Evolutionary conservation across 2,113 vertebrate species (phyloP), one percentile per base, ranked within the genome.

Genomic region (Mixornis gularis): DNA sequence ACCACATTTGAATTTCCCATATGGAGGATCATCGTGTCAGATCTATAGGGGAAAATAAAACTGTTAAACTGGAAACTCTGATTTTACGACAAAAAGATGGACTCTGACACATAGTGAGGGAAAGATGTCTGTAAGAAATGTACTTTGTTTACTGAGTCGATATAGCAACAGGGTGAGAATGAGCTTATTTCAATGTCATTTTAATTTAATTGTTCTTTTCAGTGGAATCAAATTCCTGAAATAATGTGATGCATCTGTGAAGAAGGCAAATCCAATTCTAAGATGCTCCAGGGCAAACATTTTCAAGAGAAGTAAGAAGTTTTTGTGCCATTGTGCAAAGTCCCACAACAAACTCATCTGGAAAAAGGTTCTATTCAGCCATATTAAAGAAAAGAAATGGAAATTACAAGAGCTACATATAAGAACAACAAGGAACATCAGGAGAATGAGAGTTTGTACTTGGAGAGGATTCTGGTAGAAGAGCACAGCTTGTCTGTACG

Each of bases 41-140:
- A 84, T 94, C 91, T 94, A 79, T 41, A 48, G 66, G 79, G 84
- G 51, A 96, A 96, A 90, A 97, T 90, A 92, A 92, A 95, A 93
- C 59, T 48, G 59, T 36, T 89, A 91, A 90, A 80, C 38, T 3
- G 1, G 87, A 82, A 96, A 83, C 20, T 65, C 55, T 85, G 5
- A 46, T 62, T 85, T 94, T 91, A 86, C 79, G 51, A 69, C 3
- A 0, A 88, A 92, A 90, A 85, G 34, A 79, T 84, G 36, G 76
- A 85, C 71, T 79, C 51, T 73, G 65, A 59, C 76, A 44, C 34
- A 72, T 62, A 94, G 95, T 52, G 80, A 94, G 93, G 80, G 81
- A 86, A 94, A 88, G 80, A 92, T 27, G 55, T 79, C 49, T 84
- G 26, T 17, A 86, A 81, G 58, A 83, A 88, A 71, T 34, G 19